phyloP scores from a whole-genome alignment of 1,140 invertebrate species.

The Brachionus rotundiformis region DNA sequence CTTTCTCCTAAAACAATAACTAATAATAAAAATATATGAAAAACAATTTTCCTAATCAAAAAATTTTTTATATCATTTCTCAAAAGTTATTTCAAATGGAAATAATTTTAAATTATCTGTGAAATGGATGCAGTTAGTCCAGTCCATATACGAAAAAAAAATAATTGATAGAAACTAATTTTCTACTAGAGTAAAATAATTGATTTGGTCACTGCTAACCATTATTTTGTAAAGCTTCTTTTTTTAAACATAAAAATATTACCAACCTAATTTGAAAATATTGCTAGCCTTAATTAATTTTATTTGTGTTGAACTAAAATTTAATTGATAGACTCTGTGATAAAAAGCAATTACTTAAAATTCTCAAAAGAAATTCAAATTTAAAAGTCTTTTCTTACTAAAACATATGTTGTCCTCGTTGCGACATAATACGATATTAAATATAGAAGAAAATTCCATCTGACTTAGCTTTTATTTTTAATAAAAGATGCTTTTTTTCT shows the following conservation, averaged over 20 bases:
- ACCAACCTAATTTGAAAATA: neutral
- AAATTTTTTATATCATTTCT: neutral
- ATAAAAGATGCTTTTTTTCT: neutral
- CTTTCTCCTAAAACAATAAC: no score
- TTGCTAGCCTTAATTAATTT: constrained; percentile 28
- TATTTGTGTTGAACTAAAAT: neutral
- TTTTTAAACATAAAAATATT: neutral
- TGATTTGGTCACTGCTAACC: neutral
- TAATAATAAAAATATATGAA: no score
- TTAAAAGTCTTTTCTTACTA: neutral
- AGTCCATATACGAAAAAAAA: neutral
- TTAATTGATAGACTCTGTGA: neutral
- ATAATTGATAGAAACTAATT: neutral
- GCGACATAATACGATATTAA: neutral
- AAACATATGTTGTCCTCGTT: neutral
- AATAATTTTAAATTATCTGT: constrained; percentile 27
- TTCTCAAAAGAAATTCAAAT: neutral
- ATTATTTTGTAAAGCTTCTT: neutral
- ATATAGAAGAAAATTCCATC: neutral
- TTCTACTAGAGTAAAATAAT: neutral
- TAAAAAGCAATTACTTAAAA: neutral
- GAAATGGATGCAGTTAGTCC: neutral
- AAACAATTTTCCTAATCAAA: no score
- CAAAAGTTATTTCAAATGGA: constrained; percentile 10
- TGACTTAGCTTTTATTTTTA: neutral